Evolutionary conservation across 2,888 invertebrate species (phyloP), one percentile per base, ranked within the genome.

Genomic region (Apamea sordens): DNA sequence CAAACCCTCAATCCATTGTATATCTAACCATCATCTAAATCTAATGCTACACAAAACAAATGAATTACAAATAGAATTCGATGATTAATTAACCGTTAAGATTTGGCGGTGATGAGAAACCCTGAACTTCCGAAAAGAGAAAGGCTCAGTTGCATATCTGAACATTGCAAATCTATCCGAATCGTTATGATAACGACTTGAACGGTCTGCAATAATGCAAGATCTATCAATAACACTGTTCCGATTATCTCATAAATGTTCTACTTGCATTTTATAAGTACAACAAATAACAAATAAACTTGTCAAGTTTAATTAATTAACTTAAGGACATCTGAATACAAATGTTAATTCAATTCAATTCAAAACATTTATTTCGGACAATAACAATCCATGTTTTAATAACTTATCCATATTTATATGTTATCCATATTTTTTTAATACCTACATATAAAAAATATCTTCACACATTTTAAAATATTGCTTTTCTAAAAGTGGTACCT

Each of bases 11-110:
- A 18, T n/a, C 18, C 28, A 7, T 41, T 41, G 6, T 41, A 41
- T 41, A 36, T 13, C 13, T 36, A 50, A 41, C 8, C 0, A 36
- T 3, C 76, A 61, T 28, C 10, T 32, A 64, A 64, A 64, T 32
- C 5, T 41, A n/a, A 53, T 24, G 41, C 41, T 72, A 53, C 18
- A 44, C 53, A 41, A 59, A 68, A 82, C 24, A 64, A 81, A 80
- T 69, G 1, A 70, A 70, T 73, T 61, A 56, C 44, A 44, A 72
- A 84, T 53, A 47, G 15, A 32, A 59, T 73, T 69, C 47, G 10
- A 77, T 68, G 61, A 13, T 67, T 63, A 8, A 82, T 82, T 86
- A 82, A 82, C 56, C 67, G 50, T 61, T 70, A 21, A 76, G 21
- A 86, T 82, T 65, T 59, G 11, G 15, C 28, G 50, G 53, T 64